Conservation (phyloP, 2,888 invertebrate species). For the Rhagium mordax region DNA sequence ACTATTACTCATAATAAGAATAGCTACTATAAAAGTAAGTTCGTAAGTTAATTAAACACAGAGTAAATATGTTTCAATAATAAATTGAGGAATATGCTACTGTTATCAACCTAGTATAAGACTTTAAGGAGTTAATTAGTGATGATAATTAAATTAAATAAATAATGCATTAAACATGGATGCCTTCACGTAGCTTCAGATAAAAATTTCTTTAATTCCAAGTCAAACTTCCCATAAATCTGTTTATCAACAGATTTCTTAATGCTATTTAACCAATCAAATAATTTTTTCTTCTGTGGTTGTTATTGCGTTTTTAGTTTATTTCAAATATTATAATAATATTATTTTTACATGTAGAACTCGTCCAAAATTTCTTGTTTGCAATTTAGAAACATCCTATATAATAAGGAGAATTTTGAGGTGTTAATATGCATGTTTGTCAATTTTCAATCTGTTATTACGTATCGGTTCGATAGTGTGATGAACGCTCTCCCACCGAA, state of each 20-base stretch:
- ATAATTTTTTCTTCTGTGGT: not conserved
- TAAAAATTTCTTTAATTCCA: not conserved
- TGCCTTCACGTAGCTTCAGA: not conserved
- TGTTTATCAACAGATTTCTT: not conserved
- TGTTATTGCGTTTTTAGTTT: no score
- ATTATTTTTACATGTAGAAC: no score
- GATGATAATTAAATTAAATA: constrained; percentile 3
- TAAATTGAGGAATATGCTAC: constrained; percentile 30
- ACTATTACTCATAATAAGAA: not conserved
- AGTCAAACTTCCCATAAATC: not conserved
- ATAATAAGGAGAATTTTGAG: no score
- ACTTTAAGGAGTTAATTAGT: constrained; percentile 7
- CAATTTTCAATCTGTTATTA: no score
- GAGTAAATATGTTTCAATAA: constrained; percentile 15
- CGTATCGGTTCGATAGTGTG: no score
- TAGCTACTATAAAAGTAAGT: not conserved
- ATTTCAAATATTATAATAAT: no score
- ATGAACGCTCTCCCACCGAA: no score
- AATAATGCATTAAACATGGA: constrained; percentile 8
- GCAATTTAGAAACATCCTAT: no score
- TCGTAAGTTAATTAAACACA: not conserved
- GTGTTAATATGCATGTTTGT: no score
- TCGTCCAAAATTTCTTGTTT: no score
- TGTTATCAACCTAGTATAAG: constrained; percentile 38
- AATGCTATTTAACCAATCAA: not conserved